Conservation (phyloP, 2,797 vertebrate genomes). For the Acestrorhynchus altus region DNA sequence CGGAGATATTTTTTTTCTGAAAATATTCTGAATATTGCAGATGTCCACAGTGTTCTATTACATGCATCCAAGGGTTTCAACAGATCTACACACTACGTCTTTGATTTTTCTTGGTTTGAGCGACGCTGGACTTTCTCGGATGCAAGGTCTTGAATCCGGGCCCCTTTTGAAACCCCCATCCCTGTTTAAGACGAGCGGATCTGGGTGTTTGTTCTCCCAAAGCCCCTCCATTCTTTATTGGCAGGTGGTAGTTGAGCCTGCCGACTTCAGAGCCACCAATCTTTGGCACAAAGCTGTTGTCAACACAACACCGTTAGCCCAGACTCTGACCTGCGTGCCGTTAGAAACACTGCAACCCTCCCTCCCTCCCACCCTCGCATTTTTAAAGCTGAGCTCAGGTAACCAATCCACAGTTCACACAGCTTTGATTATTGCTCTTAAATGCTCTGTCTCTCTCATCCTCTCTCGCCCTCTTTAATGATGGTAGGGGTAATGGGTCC, state of each 20-base stretch:
- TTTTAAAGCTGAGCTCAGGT: constrained; percentile 47
- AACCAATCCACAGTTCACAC: constrained; percentile 54
- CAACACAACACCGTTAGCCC: constrained; percentile 61
- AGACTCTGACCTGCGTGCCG: constrained; percentile 48
- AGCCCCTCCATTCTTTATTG: constrained; percentile 56
- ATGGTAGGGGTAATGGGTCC: constrained; percentile 51
- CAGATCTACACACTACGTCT: too few species aligned
- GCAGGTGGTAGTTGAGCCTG: constrained; percentile 61
- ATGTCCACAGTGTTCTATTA: neutral
- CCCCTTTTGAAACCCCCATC: constrained; percentile 16
- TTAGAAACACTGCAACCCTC: constrained; percentile 46
- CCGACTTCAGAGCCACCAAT: constrained; percentile 54
- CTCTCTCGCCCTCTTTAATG: constrained; percentile 48
- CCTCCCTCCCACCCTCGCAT: constrained; percentile 26
- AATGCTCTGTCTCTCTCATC: constrained; percentile 47
- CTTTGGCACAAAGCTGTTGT: constrained; percentile 59
- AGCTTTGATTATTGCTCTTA: constrained; percentile 60
- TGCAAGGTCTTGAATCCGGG: constrained; percentile 5
- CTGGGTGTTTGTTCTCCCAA: constrained; percentile 59
- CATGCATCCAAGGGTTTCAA: neutral
- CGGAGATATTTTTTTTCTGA: neutral
- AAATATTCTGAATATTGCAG: neutral
- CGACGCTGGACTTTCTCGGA: neutral
- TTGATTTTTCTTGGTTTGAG: neutral
- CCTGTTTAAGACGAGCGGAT: constrained; percentile 42